phyloP scores from a whole-genome alignment of 2,888 invertebrate genomes.

The Encarsia formosa region DNA sequence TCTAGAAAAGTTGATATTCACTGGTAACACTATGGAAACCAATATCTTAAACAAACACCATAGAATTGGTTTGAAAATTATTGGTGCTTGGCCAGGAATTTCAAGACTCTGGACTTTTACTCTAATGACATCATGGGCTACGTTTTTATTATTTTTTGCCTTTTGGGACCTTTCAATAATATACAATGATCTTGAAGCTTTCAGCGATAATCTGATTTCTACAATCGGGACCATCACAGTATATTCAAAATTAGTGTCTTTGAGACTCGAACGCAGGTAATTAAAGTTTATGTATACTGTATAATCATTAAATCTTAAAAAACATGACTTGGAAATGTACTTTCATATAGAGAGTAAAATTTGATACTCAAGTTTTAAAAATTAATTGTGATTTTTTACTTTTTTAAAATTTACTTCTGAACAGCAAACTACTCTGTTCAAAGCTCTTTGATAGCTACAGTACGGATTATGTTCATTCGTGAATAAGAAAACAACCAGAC shows the following conservation, averaged over 20 bases:
- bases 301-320: no score
- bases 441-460: no score
- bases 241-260: slow-evolving; percentile 5
- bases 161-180: slow-evolving; percentile 9
- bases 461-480: no score
- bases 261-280: slow-evolving; percentile 8
- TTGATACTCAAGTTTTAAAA: no score
- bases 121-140: neutral
- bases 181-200: slow-evolving; percentile 11
- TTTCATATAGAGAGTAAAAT: no score
- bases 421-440: no score
- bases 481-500: no score
- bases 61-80: slow-evolving; percentile 8
- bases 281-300: neutral
- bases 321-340: no score
- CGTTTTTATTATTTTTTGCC: slow-evolving; percentile 12
- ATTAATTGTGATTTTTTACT: no score
- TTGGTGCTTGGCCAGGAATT: slow-evolving; percentile 11
- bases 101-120: slow-evolving; percentile 4
- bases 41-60: slow-evolving; percentile 15
- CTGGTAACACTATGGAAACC: neutral
- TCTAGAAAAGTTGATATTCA: no score
- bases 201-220: slow-evolving; percentile 20
- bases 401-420: no score
- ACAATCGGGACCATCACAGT: slow-evolving; percentile 12